Percentiles rank a stretch among this genome's conserved stretches.
These are phyloP conservation scores for Mus caroli DNA, from an alignment of 2,797 vertebrate genomes.

Conservation along the genomic window DNA sequence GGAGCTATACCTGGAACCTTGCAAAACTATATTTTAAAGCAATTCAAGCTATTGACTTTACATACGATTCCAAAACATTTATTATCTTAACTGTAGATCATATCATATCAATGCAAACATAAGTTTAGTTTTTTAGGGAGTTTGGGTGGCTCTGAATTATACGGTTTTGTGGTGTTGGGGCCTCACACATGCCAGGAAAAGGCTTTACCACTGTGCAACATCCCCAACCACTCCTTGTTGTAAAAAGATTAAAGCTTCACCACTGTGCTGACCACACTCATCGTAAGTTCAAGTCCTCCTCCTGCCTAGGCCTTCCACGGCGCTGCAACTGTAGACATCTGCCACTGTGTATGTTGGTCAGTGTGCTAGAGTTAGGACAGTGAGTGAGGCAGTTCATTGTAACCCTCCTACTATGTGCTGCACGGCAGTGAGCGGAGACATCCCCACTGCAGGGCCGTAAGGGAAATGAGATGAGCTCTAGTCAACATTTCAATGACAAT, in stretches of 20 bases:
- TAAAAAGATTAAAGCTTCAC: background rate
- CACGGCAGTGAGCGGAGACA: background rate
- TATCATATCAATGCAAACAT: background rate
- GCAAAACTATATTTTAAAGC: slow-evolving; percentile 60
- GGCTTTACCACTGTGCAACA: background rate
- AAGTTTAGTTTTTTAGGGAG: slow-evolving; percentile 21
- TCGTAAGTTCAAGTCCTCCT: background rate
- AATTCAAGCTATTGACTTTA: slow-evolving; percentile 59
- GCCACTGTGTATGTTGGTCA: background rate
- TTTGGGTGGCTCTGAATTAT: background rate
- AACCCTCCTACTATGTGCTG: slow-evolving; percentile 20
- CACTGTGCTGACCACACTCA: background rate
- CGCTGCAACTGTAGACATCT: background rate
- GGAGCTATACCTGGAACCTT: background rate
- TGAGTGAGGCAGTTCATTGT: background rate
- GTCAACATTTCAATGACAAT: slow-evolving; percentile 7
- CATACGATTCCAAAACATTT: slow-evolving; percentile 31
- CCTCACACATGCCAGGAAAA: background rate
- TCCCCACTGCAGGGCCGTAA: background rate
- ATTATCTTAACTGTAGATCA: background rate
- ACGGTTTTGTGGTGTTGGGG: background rate
- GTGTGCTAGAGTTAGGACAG: background rate
- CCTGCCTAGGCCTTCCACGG: background rate
- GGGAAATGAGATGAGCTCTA: slow-evolving; percentile 35
- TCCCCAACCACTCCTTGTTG: background rate